A percentile compares a stretch with the other conserved stretches of the same genome.
phyloP scores from a whole-genome alignment of 2,888 invertebrate species.

The Cosmopolites sordidus region DNA sequence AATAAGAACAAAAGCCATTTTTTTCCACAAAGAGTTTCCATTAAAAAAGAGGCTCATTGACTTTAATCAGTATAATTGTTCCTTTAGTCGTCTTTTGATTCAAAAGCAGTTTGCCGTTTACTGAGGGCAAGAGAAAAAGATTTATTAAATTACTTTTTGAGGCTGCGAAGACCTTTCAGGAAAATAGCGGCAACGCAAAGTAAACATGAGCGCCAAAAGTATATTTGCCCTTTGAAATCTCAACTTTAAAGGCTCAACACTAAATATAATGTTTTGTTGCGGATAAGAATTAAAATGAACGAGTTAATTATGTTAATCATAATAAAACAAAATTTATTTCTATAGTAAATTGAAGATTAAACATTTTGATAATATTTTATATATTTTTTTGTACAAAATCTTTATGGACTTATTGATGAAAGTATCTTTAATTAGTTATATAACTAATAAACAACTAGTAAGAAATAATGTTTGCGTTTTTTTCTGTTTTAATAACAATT shows the following conservation, averaged over 20 bases:
- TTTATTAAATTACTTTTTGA: constrained; percentile 12
- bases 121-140: constrained; percentile 6
- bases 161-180: not conserved
- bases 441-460: no score
- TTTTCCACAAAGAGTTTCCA: constrained; percentile 7
- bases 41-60: constrained; percentile 8
- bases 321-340: no score
- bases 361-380: no score
- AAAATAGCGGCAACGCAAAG: constrained; percentile 5
- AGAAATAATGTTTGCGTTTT: no score
- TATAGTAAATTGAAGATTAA: no score
- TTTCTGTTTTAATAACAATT: no score
- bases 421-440: no score
- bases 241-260: constrained; percentile 2
- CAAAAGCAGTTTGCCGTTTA: constrained; percentile 10
- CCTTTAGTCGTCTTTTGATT: constrained; percentile 9
- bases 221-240: constrained; percentile 2
- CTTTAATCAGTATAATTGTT: constrained; percentile 12
- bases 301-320: no score
- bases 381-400: no score
- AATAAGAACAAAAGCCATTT: not conserved
- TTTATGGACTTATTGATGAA: no score
- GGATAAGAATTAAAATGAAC: no score
- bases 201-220: constrained; percentile 1
- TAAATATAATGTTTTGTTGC: no score